Evolutionary conservation across 2,888 invertebrate genomes (phyloP), one percentile per base, ranked within the genome.

Genomic region (Globia sparganii): DNA sequence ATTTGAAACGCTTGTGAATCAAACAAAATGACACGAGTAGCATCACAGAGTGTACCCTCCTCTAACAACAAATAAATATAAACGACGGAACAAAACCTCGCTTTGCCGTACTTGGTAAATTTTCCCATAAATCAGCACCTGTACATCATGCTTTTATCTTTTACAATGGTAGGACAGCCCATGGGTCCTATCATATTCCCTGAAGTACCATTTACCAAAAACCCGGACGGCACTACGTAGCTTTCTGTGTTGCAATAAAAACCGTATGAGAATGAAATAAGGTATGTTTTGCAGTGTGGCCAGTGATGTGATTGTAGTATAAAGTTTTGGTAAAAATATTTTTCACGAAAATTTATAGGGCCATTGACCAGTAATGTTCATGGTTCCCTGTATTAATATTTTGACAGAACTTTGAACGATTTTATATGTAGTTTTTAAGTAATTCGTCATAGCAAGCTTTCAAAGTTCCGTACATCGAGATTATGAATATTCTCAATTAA

Each of bases 121-220:
- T 61, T 77, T 58, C 21, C 40, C 62, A 65, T 73, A 86, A 59
- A 69, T 78, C 61, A 72, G 28, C 56, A 67, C 68, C 73, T 46
- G 72, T 75, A 71, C 73, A 72, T 72, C 73, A 75, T 21, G 73
- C 82, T 80, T 78, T 80, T 79, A 87, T 77, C 87, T 85, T 71
- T 75, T 65, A 80, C 70, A 77, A 76, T 74, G 78, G 77, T 31
- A 37, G 53, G 15, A 43, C 37, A 67, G 37, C 81, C 79, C 64
- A 59, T 70, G 75, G 79, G 74, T 62, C 61, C 74, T 67, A 79
- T 82, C 49, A 34, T 65, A 79, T 34, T 79, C 86, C 82, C 85
- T 56, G 8, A 72, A 79, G 77, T 53, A 58, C 66, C 61, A 79
- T 85, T 82, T 72, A 69, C 58, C 43, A 72, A 79, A 86, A 75